Base-by-base conservation (phyloP, 2,888 invertebrate species). In the Cephus pulcher region DNA sequence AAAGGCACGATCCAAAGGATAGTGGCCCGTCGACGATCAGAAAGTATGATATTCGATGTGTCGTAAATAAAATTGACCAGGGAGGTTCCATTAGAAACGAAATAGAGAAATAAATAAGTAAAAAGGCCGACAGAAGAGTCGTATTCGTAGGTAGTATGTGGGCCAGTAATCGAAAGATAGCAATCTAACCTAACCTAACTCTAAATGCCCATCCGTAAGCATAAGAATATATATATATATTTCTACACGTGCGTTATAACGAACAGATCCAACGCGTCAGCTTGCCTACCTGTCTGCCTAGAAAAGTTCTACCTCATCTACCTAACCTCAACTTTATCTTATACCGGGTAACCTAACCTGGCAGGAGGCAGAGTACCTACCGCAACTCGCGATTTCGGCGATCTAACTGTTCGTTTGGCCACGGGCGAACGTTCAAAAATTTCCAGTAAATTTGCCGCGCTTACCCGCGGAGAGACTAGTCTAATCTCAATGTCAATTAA, bases 381-480 rank as follows among this genome's bases (percentile, higher is more conserved):
- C 33, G 30, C 73, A 75, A 78, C 73, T 74, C 73, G 34, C 76
- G 78, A 78, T 73, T 78, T 78, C 76, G 78, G 34, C 74, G 35
- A 74, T 76, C 35, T 78, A 78, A 78, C 78, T 78, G 78, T 78
- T 68, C n/a, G 78, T 70, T 75, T 69, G 56, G 70, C 78, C 75
- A 69, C n/a, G 71, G 78, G 78, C 78, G 34, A 78, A 11, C 56
- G 56, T 56, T 56, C 9, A 56, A 56, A 56, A 56, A 1, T 56
- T 56, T 56, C 9, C 9, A 56, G 23, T 56, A 9, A 23, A 56
- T 56, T 56, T 56, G 56, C 56, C 56, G 15, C 56, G 56, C 23
- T 56, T 56, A 23, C 2, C 23, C 56, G 23, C 9, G 6, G 9
- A 56, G 6, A 56, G 1, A 23, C 56, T 9, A 56, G 56, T 1